Evolutionary conservation across 2,113 vertebrate genomes (phyloP).

Genomic region (Labrus mixtus): DNA sequence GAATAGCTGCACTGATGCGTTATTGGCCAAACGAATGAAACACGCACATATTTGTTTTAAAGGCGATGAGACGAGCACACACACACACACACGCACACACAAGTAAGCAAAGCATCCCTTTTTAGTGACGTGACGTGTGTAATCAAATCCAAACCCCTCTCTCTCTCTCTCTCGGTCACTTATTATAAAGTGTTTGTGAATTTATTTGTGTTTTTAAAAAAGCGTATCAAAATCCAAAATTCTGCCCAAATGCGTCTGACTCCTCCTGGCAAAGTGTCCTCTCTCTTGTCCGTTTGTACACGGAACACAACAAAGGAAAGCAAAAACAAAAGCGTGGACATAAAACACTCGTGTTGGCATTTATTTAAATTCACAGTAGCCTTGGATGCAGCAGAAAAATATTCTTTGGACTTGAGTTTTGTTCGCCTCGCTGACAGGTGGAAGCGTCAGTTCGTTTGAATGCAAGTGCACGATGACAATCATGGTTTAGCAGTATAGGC

Average conservation of each 20-base stretch:
- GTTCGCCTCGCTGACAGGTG: constrained; percentile 83
- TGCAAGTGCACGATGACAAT: constrained; percentile 78
- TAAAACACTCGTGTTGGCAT: constrained; percentile 80
- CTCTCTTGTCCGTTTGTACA: constrained; percentile 63
- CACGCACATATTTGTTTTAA: constrained; percentile 62
- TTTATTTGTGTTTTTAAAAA: constrained; percentile 35
- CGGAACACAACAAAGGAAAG: constrained; percentile 72
- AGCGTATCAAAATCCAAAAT: constrained; percentile 70
- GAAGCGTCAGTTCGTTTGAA: constrained; percentile 80
- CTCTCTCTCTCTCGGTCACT: constrained; percentile 60
- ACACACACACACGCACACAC: constrained; percentile 52
- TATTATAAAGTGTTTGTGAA: constrained; percentile 53
- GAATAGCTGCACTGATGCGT: constrained; percentile 77
- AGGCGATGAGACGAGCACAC: constrained; percentile 70
- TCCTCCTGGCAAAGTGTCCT: constrained; percentile 45
- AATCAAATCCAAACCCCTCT: constrained; percentile 30
- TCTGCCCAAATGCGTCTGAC: constrained; percentile 66
- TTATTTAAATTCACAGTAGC: constrained; percentile 94
- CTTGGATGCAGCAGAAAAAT: constrained; percentile 98
- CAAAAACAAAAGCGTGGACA: constrained; percentile 80
- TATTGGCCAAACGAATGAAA: constrained; percentile 64
- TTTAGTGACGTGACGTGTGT: constrained; percentile 69
- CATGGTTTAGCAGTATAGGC: constrained; percentile 75
- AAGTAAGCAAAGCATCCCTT: constrained; percentile 62
- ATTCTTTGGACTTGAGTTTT: constrained; percentile 98